Percentiles rank a stretch among this genome's conserved stretches.
These are phyloP conservation scores for Rhabdomys pumilio DNA, from an alignment of 2,797 vertebrate genomes.

Conservation along the genomic window DNA sequence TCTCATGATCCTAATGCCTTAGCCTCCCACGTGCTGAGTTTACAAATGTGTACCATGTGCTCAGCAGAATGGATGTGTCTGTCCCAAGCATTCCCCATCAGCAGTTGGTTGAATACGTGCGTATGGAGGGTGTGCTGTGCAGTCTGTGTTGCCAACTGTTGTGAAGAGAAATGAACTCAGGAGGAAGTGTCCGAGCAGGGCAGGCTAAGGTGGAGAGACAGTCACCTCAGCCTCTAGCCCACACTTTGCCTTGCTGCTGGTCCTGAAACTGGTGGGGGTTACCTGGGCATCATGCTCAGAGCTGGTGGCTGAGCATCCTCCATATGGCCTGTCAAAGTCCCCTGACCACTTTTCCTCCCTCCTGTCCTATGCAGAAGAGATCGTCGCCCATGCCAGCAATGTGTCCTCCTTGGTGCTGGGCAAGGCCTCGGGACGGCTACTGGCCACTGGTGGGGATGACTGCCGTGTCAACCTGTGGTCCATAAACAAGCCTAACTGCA, in stretches of 20 bases:
- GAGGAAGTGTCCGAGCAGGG: not conserved
- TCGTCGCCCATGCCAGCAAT: conserved; percentile 95
- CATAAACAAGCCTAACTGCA: conserved; percentile 97
- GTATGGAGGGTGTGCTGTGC: not conserved
- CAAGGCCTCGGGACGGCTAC: conserved; percentile 95
- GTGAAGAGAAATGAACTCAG: not conserved
- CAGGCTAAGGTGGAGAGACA: not conserved
- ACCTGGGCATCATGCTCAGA: not conserved
- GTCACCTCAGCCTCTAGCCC: not conserved
- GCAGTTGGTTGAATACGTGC: not conserved
- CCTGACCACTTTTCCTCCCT: conserved; percentile 47
- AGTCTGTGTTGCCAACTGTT: not conserved
- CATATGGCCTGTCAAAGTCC: accelerated
- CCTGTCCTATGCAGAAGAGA: conserved; percentile 92
- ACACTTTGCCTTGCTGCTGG: no score
- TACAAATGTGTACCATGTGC: not conserved
- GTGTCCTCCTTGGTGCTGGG: conserved; percentile 95
- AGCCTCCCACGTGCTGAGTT: not conserved
- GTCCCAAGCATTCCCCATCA: not conserved
- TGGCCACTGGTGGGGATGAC: conserved; percentile 97
- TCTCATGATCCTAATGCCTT: not conserved
- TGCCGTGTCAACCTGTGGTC: conserved; percentile 98
- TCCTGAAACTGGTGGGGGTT: not conserved
- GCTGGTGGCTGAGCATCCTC: not conserved
- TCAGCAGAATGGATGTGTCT: not conserved